A percentile compares a stretch with the other conserved stretches of the same genome.
Evolutionary conservation across 2,797 vertebrate species (phyloP).

Genomic region (Microctenopoma stevenorrisi): DNA sequence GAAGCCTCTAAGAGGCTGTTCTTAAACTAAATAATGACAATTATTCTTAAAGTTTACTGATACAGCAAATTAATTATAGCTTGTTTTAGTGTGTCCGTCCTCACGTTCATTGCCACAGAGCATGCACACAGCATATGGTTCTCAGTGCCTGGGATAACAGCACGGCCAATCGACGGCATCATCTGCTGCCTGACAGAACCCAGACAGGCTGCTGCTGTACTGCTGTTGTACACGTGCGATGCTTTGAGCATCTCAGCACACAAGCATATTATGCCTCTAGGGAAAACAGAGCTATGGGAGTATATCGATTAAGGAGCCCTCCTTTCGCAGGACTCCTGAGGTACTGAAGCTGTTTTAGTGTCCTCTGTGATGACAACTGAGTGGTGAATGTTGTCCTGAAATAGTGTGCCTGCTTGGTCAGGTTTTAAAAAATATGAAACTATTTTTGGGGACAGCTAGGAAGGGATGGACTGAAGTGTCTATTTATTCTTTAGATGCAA

Average conservation of each 20-base stretch:
- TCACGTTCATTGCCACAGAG: conserved; percentile 15
- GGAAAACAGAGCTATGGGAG: conserved; percentile 35
- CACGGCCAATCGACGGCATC: conserved; percentile 16
- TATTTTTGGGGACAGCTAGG: neutral
- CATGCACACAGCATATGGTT: conserved; percentile 19
- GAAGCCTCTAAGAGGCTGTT: conserved; percentile 4
- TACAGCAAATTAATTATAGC: neutral
- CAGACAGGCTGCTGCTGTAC: conserved; percentile 41
- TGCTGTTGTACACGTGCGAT: conserved; percentile 31
- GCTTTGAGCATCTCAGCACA: conserved; percentile 37
- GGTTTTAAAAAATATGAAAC: conserved; percentile 7
- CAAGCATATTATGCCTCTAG: conserved; percentile 35
- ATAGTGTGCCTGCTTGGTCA: neutral
- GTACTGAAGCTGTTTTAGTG: neutral
- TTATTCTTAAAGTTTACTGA: neutral
- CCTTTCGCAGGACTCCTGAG: conserved; percentile 33
- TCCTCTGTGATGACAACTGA: conserved; percentile 9
- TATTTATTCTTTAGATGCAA: conserved; percentile 14
- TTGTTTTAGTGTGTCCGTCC: neutral
- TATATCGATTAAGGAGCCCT: conserved; percentile 48
- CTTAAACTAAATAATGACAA: neutral
- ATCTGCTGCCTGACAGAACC: conserved; percentile 23
- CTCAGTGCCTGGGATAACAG: conserved; percentile 22
- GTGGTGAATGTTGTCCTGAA: neutral
- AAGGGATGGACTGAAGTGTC: neutral